These are phyloP conservation scores for Bradynema listronoti DNA, from an alignment of 1,140 invertebrate species.

Conservation along the genomic window DNA sequence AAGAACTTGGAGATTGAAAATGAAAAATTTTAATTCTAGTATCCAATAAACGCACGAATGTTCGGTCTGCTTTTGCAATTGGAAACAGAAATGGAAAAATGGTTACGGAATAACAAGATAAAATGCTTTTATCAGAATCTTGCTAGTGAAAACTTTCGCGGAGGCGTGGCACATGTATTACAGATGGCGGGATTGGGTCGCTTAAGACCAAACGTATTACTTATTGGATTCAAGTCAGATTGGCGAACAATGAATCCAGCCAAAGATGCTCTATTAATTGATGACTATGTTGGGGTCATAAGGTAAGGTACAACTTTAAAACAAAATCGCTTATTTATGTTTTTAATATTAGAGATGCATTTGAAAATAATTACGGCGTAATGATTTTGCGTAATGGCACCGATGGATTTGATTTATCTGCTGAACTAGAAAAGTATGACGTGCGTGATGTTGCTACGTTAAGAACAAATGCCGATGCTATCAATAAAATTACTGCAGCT, in stretches of 20 bases:
- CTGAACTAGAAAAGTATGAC: background rate
- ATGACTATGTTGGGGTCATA: slow-evolving; percentile 74
- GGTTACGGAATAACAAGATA: slow-evolving; percentile 70
- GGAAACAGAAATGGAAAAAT: slow-evolving; percentile 64
- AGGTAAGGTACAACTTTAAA: slow-evolving; percentile 68
- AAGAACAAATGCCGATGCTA: background rate
- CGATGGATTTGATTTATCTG: slow-evolving; percentile 19
- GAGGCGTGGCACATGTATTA: slow-evolving; percentile 58
- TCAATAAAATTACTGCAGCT: too few relatives aligned
- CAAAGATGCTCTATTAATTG: slow-evolving; percentile 67
- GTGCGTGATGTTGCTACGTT: slow-evolving; percentile 50
- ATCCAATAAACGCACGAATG: slow-evolving; percentile 47
- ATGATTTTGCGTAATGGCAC: slow-evolving; percentile 70
- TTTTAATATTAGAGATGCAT: slow-evolving; percentile 73
- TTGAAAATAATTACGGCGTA: slow-evolving; percentile 82
- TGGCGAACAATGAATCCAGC: slow-evolving; percentile 70
- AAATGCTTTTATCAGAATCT: slow-evolving; percentile 72
- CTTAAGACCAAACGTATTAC: slow-evolving; percentile 72
- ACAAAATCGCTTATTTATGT: background rate
- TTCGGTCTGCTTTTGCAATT: slow-evolving; percentile 15
- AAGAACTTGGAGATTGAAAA: background rate
- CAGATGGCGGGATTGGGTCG: slow-evolving; percentile 61
- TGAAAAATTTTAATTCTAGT: slow-evolving; percentile 47
- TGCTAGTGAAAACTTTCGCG: slow-evolving; percentile 44
- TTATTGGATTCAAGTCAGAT: slow-evolving; percentile 84